Conservation (phyloP, 2,888 invertebrate species). For the Sussaba pulchella region DNA sequence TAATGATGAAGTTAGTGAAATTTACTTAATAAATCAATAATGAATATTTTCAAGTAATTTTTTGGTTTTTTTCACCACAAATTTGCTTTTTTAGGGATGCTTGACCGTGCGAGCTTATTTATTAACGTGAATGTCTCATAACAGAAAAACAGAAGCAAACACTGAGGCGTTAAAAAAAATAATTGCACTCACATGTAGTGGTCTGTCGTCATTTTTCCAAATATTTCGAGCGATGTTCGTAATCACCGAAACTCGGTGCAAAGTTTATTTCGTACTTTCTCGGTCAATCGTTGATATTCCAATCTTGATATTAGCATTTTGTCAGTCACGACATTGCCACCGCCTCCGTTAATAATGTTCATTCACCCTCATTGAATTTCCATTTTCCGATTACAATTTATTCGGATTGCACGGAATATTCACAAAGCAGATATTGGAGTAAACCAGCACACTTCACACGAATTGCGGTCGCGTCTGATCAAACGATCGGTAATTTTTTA, state of each 20-base stretch:
- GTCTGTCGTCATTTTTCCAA: constrained; percentile 77
- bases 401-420: constrained; percentile 13
- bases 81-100: neutral
- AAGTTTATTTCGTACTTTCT: neutral
- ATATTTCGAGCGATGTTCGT: too few species aligned
- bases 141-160: neutral
- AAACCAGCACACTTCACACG: neutral
- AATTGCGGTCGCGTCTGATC: constrained; percentile 1
- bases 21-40: too few species aligned
- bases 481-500: constrained; percentile 11
- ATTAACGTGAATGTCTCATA: neutral
- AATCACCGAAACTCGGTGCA: neutral
- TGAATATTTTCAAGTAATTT: too few species aligned
- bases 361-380: neutral
- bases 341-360: neutral
- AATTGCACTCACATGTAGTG: constrained; percentile 78
- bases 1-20: too few species aligned
- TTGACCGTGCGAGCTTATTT: neutral
- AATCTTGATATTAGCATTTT: neutral
- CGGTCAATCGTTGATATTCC: neutral
- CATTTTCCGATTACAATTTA: constrained; percentile 18
- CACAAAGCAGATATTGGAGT: neutral
- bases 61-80: too few species aligned
- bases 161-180: neutral
- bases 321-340: neutral